Evolutionary conservation across 1,140 invertebrate genomes (phyloP).

Genomic region (Ladona fulva): DNA sequence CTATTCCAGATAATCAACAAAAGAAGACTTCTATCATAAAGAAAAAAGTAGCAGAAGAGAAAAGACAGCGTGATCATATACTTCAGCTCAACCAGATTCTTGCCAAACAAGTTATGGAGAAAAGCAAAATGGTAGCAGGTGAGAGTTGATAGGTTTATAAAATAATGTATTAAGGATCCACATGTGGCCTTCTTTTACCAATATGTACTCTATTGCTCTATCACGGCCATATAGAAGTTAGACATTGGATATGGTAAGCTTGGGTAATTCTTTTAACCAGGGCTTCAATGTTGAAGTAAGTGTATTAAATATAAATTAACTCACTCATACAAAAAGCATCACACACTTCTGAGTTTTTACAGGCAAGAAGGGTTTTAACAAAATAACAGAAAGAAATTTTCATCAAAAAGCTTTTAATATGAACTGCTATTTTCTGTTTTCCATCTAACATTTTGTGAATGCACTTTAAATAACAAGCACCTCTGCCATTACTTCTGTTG

Average conservation of each 20-base stretch:
- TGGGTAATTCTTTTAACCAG: constrained; percentile 16
- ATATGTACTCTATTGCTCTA: neutral
- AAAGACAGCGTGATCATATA: constrained; percentile 75
- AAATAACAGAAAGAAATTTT: too few species aligned
- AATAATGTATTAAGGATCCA: constrained; percentile 18
- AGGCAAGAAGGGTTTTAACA: too few species aligned
- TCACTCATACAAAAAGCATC: too few species aligned
- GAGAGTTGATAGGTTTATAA: constrained; percentile 11
- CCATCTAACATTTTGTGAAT: too few species aligned
- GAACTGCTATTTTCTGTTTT: too few species aligned
- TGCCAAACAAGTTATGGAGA: constrained; percentile 87
- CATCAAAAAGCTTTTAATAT: too few species aligned
- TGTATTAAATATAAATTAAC: neutral
- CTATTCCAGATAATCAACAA: neutral
- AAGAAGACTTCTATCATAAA: constrained; percentile 33
- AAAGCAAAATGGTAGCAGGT: constrained; percentile 90
- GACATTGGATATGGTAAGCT: neutral
- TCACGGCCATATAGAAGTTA: neutral
- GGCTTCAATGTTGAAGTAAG: neutral
- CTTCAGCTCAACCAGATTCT: constrained; percentile 82
- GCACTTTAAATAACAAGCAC: too few species aligned
- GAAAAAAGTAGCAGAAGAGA: constrained; percentile 65
- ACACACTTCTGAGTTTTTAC: too few species aligned
- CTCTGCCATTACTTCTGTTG: too few species aligned
- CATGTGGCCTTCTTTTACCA: neutral